phyloP scores from a whole-genome alignment of 2,888 invertebrate genomes.

The Parnassius glacialis region DNA sequence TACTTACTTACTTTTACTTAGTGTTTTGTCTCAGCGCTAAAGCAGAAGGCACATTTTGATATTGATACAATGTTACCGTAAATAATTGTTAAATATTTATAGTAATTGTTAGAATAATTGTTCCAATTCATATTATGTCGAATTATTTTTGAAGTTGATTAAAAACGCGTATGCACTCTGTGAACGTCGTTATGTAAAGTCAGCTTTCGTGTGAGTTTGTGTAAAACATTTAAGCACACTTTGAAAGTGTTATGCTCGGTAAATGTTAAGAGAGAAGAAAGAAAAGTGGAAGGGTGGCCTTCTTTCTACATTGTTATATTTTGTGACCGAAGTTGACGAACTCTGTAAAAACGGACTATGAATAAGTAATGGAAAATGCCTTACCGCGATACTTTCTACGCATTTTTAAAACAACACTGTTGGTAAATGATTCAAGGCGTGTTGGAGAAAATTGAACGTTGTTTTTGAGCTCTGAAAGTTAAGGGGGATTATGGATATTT shows the following conservation, averaged over 20 bases:
- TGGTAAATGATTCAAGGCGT: slow-evolving; percentile 1
- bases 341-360: slow-evolving; percentile 15
- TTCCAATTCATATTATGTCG: no score
- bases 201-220: no score
- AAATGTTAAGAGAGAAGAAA: not conserved
- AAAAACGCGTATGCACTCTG: no score
- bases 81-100: no score
- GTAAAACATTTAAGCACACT: not conserved
- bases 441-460: not conserved
- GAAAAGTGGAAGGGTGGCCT: not conserved
- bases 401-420: not conserved
- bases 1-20: no score
- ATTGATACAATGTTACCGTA: no score
- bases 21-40: no score
- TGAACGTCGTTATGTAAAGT: no score
- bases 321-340: slow-evolving; percentile 20
- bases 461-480: not conserved
- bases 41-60: no score
- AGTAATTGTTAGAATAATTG: no score
- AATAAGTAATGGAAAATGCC: slow-evolving; percentile 18
- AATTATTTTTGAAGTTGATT: no score
- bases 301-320: slow-evolving; percentile 19
- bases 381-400: slow-evolving; percentile 12
- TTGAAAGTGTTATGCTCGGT: not conserved
- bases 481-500: no score